phyloP scores from a whole-genome alignment of 1,140 invertebrate species.

The Himalopsyche phryganea region DNA sequence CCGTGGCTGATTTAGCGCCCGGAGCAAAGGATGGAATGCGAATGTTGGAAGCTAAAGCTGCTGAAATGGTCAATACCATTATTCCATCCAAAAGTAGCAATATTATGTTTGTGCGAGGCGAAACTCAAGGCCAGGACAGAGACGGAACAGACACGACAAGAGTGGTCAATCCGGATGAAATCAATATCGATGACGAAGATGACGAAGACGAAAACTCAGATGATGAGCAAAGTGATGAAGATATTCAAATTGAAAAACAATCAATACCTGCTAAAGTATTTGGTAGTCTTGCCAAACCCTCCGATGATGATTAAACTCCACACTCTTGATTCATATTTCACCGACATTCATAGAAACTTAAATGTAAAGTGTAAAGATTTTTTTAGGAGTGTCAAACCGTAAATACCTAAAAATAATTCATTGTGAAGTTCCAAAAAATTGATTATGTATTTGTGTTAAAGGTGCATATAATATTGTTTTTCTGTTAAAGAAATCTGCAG shows the following conservation, averaged over 20 bases:
- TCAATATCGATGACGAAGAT: constrained; percentile 83
- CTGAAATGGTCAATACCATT: constrained; percentile 52
- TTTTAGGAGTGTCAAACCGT: not conserved
- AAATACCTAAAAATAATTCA: not conserved
- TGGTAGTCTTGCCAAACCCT: constrained; percentile 61
- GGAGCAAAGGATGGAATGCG: constrained; percentile 81
- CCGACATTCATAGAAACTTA: not conserved
- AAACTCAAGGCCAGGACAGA: constrained; percentile 72
- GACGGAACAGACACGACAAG: constrained; percentile 62
- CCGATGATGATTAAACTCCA: constrained; percentile 18
- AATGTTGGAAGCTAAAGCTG: constrained; percentile 79
- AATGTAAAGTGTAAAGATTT: not conserved
- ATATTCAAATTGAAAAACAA: constrained; percentile 75
- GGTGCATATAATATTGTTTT: too few species aligned
- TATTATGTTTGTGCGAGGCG: constrained; percentile 82
- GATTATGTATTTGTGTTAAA: too few species aligned
- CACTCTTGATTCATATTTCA: not conserved
- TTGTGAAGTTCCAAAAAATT: not conserved
- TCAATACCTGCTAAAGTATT: constrained; percentile 81
- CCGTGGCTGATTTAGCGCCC: constrained; percentile 64
- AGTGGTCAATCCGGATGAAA: constrained; percentile 91
- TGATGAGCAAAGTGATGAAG: constrained; percentile 56
- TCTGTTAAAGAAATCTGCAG: too few species aligned
- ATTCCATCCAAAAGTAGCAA: constrained; percentile 54
- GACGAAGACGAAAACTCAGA: constrained; percentile 68